Evolutionary conservation across 2,113 vertebrate genomes (phyloP), one percentile per base, ranked within the genome.

Genomic region (Lagopus leucura): DNA sequence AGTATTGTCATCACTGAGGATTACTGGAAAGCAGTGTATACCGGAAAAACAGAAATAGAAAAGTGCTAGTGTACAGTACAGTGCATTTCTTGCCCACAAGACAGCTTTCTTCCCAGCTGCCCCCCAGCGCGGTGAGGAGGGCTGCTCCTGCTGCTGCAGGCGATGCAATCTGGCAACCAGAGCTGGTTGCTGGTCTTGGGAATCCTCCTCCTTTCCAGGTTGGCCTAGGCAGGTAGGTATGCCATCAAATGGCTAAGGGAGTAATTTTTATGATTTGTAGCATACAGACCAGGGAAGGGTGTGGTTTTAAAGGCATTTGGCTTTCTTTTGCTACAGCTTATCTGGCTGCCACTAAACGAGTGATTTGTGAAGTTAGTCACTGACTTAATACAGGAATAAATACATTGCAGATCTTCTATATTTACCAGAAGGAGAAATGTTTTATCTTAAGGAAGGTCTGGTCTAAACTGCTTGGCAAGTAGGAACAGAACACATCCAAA

Each of bases 401-500:
- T 34, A n/a, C 13, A 47, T 11, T 52, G 21, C 74, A 38, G 3
- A 60, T 73, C 30, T 74, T 63, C 73, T 21, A 13, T 19, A 58
- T 63, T 71, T 69, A 61, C 5, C 8, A 45, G 60, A 85, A 63
- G 72, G 11, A 85, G 85, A 88, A 84, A 60, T 6, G 15, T 27
- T 89, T 67, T 85, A 78, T 87, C 85, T 65, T 65, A 66, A 92
- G 45, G 54, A 90, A 67, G 25, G 40, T 72, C 92, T 88, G 81
- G 19, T 88, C 92, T 86, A 86, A 73, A 86, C 42, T 38, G 52
- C 64, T 81, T 78, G 61, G 88, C 60, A 93, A 94, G 58, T 36
- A 88, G 66, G 50, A 88, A 65, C 40, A 47, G 32, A 92, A 57
- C 28, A 91, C 77, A 61, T 83, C 90, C 93, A 88, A 92, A 97